Evolutionary conservation across 2,888 invertebrate genomes (phyloP), one percentile per base, ranked within the genome.

Genomic region (Acleris laterana): DNA sequence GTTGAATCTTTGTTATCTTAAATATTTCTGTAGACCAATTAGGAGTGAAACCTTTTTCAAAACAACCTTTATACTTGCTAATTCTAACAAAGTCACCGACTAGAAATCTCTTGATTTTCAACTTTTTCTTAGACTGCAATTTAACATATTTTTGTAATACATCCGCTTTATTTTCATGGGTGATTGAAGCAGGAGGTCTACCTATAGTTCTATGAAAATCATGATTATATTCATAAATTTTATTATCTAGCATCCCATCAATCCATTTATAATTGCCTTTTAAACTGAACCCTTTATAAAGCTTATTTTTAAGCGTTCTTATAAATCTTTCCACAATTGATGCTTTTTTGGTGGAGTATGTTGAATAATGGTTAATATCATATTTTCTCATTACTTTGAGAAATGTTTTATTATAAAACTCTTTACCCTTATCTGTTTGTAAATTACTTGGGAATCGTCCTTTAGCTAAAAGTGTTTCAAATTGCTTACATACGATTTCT

Each of bases 371-470:
- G 19, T 68, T 66, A 16, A 66, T 66, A 5, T 46, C 11, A 44
- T 59, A 63, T 6, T 32, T 48, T 20, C 42, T 19, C 11, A 53
- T 44, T 22, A 60, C 1, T 28, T 63, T 53, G 48, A 22, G 48
- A 49, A 69, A 64, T n/a, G 20, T 52, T 9, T 25, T 42, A 55
- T 71, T 70, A 42, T 67, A 71, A 71, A 69, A 71, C 46, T 71
- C 68, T 32, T 38, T 64, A 20, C 64, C 64, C 42, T 60, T 44
- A 44, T 64, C 64, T n/a, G 73, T 82, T 84, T 57, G 46, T 57
- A 57, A 46, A 46, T 57, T 57, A 25, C n/a, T 57, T 1, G 57
- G 57, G 11, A n/a, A 4, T 2, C 57, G 46, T 11, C 46, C 46
- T 46, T n/a, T n/a, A 1, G n/a, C 7, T 7, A 28, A 6, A 25